These are phyloP conservation scores for Apis laboriosa DNA, from an alignment of 1,140 invertebrate species.

Conservation along the genomic window DNA sequence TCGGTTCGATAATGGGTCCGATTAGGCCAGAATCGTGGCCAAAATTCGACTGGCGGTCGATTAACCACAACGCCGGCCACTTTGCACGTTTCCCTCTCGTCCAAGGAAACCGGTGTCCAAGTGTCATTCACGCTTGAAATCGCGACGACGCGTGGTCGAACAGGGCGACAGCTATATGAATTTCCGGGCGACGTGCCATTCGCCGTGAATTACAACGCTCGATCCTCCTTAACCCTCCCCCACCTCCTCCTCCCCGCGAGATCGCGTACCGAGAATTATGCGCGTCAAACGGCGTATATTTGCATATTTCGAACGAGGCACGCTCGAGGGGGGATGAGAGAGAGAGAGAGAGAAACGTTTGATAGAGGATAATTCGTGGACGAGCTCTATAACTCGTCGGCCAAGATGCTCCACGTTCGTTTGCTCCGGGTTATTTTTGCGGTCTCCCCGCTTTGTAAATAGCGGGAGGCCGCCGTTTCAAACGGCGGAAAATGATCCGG, in stretches of 20 bases:
- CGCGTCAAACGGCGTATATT: background rate
- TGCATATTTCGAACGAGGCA: background rate
- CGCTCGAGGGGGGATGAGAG: background rate
- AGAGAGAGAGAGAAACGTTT: background rate
- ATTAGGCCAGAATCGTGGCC: slow-evolving; percentile 36
- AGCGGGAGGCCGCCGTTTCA: background rate
- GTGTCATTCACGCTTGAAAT: no score
- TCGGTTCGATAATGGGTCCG: slow-evolving; percentile 9
- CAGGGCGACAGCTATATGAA: slow-evolving; percentile 27
- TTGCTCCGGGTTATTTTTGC: background rate
- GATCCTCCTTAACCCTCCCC: background rate
- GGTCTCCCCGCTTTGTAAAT: background rate
- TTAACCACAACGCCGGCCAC: slow-evolving; percentile 1
- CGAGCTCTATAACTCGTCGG: background rate
- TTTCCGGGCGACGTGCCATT: slow-evolving; percentile 29
- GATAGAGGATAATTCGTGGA: background rate
- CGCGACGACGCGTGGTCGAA: background rate
- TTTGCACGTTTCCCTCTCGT: slow-evolving; percentile 5
- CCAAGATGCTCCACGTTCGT: background rate
- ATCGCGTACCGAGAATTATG: background rate
- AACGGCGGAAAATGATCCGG: background rate
- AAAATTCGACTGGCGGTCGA: slow-evolving; percentile 21
- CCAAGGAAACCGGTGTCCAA: no score
- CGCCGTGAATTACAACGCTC: slow-evolving; percentile 21
- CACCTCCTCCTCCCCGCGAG: background rate